Base-by-base conservation (phyloP, 2,113 vertebrate species). In the Oryzias javanicus region DNA sequence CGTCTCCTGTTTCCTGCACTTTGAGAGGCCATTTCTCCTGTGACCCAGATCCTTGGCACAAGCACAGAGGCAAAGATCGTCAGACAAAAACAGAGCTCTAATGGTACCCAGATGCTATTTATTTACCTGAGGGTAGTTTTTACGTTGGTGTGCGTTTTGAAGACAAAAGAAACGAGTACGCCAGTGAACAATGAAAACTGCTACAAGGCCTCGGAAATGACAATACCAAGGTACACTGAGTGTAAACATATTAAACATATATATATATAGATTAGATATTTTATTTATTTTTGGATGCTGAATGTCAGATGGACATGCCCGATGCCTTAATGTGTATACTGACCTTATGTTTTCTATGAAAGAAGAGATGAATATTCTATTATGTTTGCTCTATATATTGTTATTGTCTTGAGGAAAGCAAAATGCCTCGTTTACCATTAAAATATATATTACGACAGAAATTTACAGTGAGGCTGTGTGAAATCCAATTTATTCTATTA, bases 271-370 rank as follows among this genome's bases (percentile, higher is more conserved):
- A 85, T 42, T 60, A 69, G 59, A 84, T 60, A 64, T 64, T 45
- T 72, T 89, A 88, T 92, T 90, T 90, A 90, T 79, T 91, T 88
- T 91, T 92, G 85, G 73, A 69, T 88, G 86, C 86, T 85, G 91
- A 93, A 92, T 91, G 88, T 91, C 80, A 89, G 88, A 56, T 85
- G 89, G 91, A 89, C 71, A 14, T 73, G 87, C 92, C 89, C 70
- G 53, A 91, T 80, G 92, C 94, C 95, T 96, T 95, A 94, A 81
- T 82, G 80, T 87, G 80, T 82, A 82, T 84, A 79, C 29, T 85
- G 76, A 87, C 77, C 58, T 83, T 80, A 74, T 78, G 67, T 88
- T 88, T 89, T 85, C 59, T 85, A 84, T 70, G 27, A 71, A 82
- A 81, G 64, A 54, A 74, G 57, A 71, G 72, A 72, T 70, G 80